Evolutionary conservation across 2,888 invertebrate genomes (phyloP).

Genomic region (Eremobia ochroleuca): DNA sequence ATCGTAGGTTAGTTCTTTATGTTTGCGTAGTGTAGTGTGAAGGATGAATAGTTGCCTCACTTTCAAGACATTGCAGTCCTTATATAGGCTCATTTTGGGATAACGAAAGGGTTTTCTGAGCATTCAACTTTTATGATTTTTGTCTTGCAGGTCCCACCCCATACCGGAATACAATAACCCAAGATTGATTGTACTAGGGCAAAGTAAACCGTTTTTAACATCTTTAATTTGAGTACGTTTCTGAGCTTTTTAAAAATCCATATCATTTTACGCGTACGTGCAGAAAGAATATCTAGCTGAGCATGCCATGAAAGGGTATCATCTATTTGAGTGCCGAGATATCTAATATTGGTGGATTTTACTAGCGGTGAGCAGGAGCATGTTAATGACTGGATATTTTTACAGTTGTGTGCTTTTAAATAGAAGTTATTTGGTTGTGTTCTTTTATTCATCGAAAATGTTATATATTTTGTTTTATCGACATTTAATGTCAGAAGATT

Average conservation of each 20-base stretch:
- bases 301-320: too few species aligned
- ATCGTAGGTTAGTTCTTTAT: not conserved
- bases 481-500: too few species aligned
- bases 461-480: not conserved
- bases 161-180: slow-evolving; percentile 2
- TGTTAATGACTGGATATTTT: not conserved
- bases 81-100: not conserved
- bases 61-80: not conserved
- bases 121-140: not conserved
- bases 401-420: not conserved
- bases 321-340: not conserved
- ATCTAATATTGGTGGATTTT: not conserved
- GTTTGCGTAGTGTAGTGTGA: not conserved
- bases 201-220: slow-evolving; percentile 7
- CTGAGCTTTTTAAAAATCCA: not conserved
- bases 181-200: slow-evolving; percentile 1
- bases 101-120: slow-evolving; percentile 2
- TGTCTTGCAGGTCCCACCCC: not conserved
- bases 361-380: not conserved
- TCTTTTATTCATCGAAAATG: not conserved
- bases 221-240: not conserved
- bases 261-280: slow-evolving; percentile 3
- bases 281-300: too few species aligned
- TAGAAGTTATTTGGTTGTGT: not conserved
- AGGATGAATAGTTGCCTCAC: slow-evolving; percentile 2